Percentiles rank a stretch among this genome's conserved stretches.
Conservation (phyloP, 2,797 vertebrate species). For the Periparus ater region DNA sequence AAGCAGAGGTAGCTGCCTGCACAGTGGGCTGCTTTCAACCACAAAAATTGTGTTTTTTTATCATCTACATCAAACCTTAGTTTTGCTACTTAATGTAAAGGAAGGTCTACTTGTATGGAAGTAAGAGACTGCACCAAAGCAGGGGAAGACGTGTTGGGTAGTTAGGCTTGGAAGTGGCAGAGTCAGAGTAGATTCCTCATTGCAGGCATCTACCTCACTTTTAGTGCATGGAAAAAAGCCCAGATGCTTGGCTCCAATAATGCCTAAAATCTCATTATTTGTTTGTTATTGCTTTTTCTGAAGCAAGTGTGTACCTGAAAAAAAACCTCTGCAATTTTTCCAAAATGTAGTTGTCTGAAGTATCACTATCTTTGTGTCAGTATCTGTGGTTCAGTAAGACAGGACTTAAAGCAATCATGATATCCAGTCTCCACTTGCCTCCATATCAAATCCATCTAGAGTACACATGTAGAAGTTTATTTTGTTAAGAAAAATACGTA, state of each 20-base stretch:
- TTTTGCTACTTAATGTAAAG: not conserved
- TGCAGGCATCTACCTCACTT: not conserved
- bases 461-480: constrained; percentile 60
- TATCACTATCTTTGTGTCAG: not conserved
- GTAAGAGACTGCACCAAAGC: not conserved
- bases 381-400: not conserved
- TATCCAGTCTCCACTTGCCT: not conserved
- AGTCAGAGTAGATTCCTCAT: not conserved
- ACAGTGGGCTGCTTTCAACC: not conserved
- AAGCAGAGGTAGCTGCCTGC: not conserved
- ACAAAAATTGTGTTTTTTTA: not conserved
- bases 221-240: not conserved
- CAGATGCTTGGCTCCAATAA: not conserved
- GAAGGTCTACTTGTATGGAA: not conserved
- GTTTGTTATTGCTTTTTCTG: not conserved
- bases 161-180: not conserved
- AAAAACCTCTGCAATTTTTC: not conserved
- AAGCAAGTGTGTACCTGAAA: not conserved
- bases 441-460: constrained; percentile 42
- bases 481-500: constrained; percentile 69
- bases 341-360: not conserved
- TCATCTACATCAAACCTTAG: not conserved
- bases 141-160: not conserved
- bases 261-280: not conserved
- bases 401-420: not conserved